These are phyloP conservation scores for Nomada flava DNA, from an alignment of 2,888 invertebrate species.

Conservation along the genomic window DNA sequence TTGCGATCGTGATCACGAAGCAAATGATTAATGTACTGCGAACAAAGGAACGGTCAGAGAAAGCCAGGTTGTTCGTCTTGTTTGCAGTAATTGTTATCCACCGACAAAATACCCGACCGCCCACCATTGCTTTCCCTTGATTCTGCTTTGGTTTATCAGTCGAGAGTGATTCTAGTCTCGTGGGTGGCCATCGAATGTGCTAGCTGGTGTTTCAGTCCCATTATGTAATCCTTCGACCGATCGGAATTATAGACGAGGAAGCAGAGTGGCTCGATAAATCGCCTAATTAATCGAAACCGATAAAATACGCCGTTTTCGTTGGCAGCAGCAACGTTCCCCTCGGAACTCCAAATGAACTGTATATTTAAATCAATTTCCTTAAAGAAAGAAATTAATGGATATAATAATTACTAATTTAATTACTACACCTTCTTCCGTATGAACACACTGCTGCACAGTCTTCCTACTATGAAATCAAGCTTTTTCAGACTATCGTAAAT, in stretches of 20 bases:
- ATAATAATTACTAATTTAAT: conserved; percentile 16
- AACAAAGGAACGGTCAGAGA: conserved; percentile 73
- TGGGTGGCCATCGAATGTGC: conserved; percentile 59
- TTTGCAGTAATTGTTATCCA: conserved; percentile 61
- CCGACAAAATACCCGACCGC: conserved; percentile 50
- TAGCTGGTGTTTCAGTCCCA: conserved; percentile 12
- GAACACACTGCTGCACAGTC: background rate
- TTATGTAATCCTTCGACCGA: conserved; percentile 13
- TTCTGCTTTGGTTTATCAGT: conserved; percentile 59
- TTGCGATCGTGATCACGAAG: conserved; percentile 51
- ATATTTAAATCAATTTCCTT: conserved; percentile 33
- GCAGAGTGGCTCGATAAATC: background rate
- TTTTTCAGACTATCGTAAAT: background rate
- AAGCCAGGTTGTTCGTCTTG: conserved; percentile 61
- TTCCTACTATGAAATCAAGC: conserved; percentile 3
- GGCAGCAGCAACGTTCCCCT: background rate
- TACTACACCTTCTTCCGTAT: background rate
- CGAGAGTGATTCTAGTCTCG: conserved; percentile 59
- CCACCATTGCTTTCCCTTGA: conserved; percentile 50
- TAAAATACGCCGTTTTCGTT: conserved; percentile 6
- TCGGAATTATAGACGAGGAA: conserved; percentile 19
- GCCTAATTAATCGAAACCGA: conserved; percentile 20
- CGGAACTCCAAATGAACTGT: background rate
- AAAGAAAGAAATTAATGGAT: background rate
- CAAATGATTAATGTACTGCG: conserved; percentile 71